phyloP scores from a whole-genome alignment of 2,888 invertebrate genomes.

The Leptinotarsa rubiginosa region DNA sequence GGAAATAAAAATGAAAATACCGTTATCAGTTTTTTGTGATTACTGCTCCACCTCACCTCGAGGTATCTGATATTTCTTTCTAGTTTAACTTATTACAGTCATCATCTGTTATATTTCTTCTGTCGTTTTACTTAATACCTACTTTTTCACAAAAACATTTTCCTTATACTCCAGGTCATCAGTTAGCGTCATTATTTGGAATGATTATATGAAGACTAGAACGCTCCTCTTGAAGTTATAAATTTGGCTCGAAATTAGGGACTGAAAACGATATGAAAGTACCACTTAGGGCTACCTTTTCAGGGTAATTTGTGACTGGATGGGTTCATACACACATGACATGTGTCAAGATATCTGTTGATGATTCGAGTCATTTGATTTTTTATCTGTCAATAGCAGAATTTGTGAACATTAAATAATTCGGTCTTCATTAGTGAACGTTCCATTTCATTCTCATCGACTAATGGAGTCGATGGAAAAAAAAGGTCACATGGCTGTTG shows the following conservation, averaged over 20 bases:
- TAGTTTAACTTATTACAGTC: conserved; percentile 9
- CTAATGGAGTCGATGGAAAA: not conserved
- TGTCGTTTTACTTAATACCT: conserved; percentile 17
- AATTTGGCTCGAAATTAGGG: conserved; percentile 13
- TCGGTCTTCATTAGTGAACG: not conserved
- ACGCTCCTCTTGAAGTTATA: conserved; percentile 1
- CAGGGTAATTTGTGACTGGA: conserved; percentile 15
- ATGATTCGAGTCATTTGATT: conserved; percentile 6
- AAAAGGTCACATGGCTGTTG: not conserved
- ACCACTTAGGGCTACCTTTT: conserved; percentile 15
- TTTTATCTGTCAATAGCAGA: not conserved
- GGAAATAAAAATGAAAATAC: too few species aligned
- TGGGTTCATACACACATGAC: not conserved
- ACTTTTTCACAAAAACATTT: conserved; percentile 6
- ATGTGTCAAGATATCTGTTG: conserved; percentile 9
- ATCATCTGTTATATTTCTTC: conserved; percentile 3
- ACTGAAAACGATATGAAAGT: conserved; percentile 19
- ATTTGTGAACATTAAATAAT: conserved; percentile 15
- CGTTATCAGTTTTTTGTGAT: too few species aligned
- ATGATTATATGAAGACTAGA: conserved; percentile 8
- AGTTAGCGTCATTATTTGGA: conserved; percentile 11
- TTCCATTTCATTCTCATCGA: not conserved
- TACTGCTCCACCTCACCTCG: too few species aligned
- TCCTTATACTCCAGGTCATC: conserved; percentile 2
- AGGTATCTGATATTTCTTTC: not conserved